Evolutionary conservation across 2,888 invertebrate genomes (phyloP).

Genomic region (Yponomeuta plumbellus): DNA sequence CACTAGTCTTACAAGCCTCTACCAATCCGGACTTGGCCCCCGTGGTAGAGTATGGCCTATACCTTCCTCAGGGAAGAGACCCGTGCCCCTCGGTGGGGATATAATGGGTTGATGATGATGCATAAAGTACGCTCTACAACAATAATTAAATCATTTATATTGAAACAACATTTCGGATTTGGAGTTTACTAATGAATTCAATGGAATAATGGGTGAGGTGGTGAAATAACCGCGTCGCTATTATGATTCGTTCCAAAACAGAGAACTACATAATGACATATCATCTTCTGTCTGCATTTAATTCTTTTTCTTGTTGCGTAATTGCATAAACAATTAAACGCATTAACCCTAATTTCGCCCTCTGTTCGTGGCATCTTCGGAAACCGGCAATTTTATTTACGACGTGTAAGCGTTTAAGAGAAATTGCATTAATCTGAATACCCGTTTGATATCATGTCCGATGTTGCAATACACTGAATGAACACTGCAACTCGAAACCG

Average conservation of each 20-base stretch:
- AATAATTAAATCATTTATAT: too few relatives aligned
- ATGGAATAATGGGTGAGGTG: too few relatives aligned
- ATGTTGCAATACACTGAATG: constrained; percentile 71
- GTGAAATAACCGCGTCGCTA: too few relatives aligned
- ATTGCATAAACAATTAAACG: constrained; percentile 56
- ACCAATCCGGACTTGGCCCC: too few relatives aligned
- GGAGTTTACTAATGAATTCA: too few relatives aligned
- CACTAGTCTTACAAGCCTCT: too few relatives aligned
- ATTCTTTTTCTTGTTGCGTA: constrained; percentile 35
- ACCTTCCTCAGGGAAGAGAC: too few relatives aligned
- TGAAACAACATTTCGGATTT: too few relatives aligned
- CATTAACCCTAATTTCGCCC: constrained; percentile 51
- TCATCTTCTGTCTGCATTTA: not conserved
- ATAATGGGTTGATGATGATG: too few relatives aligned
- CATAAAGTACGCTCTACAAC: too few relatives aligned
- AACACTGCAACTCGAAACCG: constrained; percentile 31
- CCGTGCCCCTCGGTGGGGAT: too few relatives aligned
- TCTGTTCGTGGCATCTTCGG: constrained; percentile 44
- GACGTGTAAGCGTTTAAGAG: constrained; percentile 76
- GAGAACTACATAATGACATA: not conserved
- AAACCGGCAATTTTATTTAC: constrained; percentile 74
- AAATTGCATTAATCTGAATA: constrained; percentile 77
- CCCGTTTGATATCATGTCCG: constrained; percentile 73
- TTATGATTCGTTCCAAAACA: not conserved
- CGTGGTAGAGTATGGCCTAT: too few relatives aligned